Base-by-base conservation (phyloP, 2,113 vertebrate genomes). In the Centropus unirufus region DNA sequence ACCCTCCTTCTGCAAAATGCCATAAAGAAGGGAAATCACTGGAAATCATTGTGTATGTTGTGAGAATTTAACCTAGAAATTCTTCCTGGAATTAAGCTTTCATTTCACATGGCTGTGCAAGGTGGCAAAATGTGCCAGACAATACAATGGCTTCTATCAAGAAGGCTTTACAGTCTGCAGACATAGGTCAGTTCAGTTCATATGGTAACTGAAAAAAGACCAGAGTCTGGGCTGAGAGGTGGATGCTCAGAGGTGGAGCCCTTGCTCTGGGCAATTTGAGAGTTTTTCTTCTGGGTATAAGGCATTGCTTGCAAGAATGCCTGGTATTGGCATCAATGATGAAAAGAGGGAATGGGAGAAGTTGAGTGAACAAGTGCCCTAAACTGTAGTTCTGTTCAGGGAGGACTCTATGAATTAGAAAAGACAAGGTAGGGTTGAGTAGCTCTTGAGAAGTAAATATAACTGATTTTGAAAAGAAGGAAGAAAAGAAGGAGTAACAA, bases 21-120 rank as follows among this genome's bases (percentile, higher is more conserved):
- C 87, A 12, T 7, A 3, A 70, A 72, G 62, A 42, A 61, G 75
- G 16, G 52, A 91, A 14, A 80, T 66, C 0, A 7, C 26, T n/a
- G 27, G 27, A 91, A 52, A 81, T 7, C 27, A 29, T 6, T 73
- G 17, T 52, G 24, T 49, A 9, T 49, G 49, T 54, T 69, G 46
- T 68, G 67, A 79, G 51, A 36, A 8, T 69, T 95, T 93, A 85
- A 73, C 27, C 36, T 61, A 54, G 32, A 87, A 90, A 66, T 83
- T 82, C 75, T 46, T 90, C 49, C 36, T 83, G 67, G 75, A 90
- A 85, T 94, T 91, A 61, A 44, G 39, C 18, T 87, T 90, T 86
- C 66, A 49, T 69, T 91, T 16, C 18, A 73, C 29, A 15, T 73
- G 63, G 13, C 67, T 70, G 22, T 93, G 34, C 24, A 54, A 66